phyloP scores from a whole-genome alignment of 2,113 vertebrate species.

The Oreotrochilus melanogaster region DNA sequence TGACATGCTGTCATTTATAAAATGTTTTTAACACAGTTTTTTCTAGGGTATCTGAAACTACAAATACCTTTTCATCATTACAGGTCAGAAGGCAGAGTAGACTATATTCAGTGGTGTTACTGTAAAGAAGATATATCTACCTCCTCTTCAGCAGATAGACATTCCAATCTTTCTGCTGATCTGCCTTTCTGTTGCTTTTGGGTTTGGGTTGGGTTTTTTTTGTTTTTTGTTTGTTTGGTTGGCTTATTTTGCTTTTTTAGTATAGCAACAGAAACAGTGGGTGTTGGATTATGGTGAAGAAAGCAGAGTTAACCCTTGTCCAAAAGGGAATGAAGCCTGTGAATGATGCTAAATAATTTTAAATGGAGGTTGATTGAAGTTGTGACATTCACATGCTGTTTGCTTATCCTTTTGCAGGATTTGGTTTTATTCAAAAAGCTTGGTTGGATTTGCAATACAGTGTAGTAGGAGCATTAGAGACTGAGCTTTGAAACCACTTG shows the following conservation, averaged over 20 bases:
- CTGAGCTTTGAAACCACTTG: background rate
- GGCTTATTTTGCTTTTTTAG: background rate
- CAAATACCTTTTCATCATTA: conserved; percentile 6
- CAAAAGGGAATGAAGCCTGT: background rate
- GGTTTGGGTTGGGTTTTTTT: background rate
- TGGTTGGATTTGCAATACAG: background rate
- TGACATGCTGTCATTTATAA: no score
- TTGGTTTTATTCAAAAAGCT: background rate
- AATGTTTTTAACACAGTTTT: background rate
- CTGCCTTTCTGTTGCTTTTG: background rate
- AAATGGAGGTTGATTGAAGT: background rate
- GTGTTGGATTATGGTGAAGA: background rate
- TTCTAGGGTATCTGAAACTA: background rate
- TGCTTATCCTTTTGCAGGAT: background rate
- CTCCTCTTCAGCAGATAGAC: conserved; percentile 29
- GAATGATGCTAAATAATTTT: background rate
- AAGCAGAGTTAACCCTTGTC: background rate
- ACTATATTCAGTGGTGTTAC: background rate
- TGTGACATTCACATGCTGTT: background rate
- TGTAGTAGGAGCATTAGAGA: background rate
- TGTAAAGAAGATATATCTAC: conserved; percentile 2
- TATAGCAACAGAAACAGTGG: background rate
- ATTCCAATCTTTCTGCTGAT: conserved; percentile 12
- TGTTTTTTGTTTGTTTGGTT: background rate
- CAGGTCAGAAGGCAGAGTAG: background rate